These are phyloP conservation scores for Myotis findleyi DNA, from an alignment of 2,797 vertebrate species.

Conservation along the genomic window DNA sequence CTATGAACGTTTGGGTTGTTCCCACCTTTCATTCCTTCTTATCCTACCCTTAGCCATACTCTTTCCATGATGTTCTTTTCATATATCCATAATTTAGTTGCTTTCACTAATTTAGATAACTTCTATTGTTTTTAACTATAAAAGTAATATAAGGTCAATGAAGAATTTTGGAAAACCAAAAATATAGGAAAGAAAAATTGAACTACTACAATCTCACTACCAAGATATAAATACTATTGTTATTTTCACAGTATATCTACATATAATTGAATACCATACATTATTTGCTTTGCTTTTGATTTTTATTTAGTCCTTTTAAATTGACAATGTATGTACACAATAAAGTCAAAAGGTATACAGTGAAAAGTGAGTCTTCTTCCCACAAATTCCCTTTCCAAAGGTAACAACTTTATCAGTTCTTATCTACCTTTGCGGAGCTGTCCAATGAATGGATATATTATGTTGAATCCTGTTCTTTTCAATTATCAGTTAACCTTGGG, in stretches of 20 bases:
- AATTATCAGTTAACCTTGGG: neutral
- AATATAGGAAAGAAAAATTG: slow-evolving; percentile 40
- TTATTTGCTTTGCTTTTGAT: slow-evolving; percentile 37
- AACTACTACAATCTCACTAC: neutral
- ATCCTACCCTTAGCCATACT: neutral
- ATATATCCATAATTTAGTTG: neutral
- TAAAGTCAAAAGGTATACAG: slow-evolving; percentile 50
- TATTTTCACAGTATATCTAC: slow-evolving; percentile 14
- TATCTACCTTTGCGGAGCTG: neutral
- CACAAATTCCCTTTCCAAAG: slow-evolving; percentile 22
- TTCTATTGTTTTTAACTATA: slow-evolving; percentile 38
- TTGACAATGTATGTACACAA: neutral
- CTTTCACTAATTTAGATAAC: slow-evolving; percentile 29
- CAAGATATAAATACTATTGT: slow-evolving; percentile 9
- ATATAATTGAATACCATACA: neutral
- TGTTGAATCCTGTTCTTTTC: slow-evolving; percentile 16
- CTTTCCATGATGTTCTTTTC: neutral
- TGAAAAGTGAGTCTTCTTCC: slow-evolving; percentile 12
- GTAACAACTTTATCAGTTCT: slow-evolving; percentile 22
- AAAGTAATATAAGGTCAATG: slow-evolving; percentile 6
- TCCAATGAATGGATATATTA: neutral
- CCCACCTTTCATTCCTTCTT: slow-evolving; percentile 1
- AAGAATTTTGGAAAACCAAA: slow-evolving; percentile 31
- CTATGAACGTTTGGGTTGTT: neutral
- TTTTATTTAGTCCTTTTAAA: slow-evolving; percentile 13